Evolutionary conservation across 2,113 vertebrate genomes (phyloP).

Genomic region (Mobula birostris): DNA sequence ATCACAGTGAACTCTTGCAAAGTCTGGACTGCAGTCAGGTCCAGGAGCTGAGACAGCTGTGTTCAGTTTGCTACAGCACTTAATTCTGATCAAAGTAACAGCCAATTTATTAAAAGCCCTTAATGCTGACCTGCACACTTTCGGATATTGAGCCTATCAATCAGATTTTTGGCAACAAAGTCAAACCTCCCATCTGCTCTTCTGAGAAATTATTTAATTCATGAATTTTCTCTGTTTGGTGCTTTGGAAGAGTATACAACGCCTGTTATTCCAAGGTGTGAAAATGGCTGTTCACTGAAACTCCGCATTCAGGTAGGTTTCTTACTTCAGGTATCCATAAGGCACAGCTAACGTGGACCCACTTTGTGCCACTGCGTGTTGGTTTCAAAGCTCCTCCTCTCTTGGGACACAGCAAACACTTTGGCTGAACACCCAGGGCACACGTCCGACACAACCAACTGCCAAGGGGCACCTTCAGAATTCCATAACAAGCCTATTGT

Average conservation of each 20-base stretch:
- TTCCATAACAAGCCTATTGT: constrained; percentile 85
- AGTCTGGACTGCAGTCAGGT: not conserved
- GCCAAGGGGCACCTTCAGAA: constrained; percentile 90
- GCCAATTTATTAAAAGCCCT: not conserved
- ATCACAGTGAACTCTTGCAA: not conserved
- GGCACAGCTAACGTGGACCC: constrained; percentile 98
- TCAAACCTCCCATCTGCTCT: not conserved
- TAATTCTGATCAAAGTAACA: not conserved
- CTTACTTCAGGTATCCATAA: constrained; percentile 98
- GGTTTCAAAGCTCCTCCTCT: constrained; percentile 92
- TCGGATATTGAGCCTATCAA: not conserved
- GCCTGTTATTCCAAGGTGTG: not conserved
- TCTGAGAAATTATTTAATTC: too few relatives aligned
- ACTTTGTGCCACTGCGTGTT: constrained; percentile 92
- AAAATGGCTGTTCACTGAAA: too few relatives aligned
- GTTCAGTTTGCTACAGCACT: not conserved
- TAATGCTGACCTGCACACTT: not conserved
- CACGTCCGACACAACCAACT: constrained; percentile 96
- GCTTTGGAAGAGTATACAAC: not conserved
- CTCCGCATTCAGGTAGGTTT: not conserved
- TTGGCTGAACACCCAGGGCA: constrained; percentile 89
- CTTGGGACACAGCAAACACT: constrained; percentile 94
- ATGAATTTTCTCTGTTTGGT: not conserved
- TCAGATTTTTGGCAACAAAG: not conserved
- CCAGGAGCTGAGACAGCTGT: not conserved